A percentile compares a stretch with the other conserved stretches of the same genome.
These are phyloP conservation scores for Parotocinclus haroldoi DNA, from an alignment of 2,797 vertebrate species.

Conservation along the genomic window DNA sequence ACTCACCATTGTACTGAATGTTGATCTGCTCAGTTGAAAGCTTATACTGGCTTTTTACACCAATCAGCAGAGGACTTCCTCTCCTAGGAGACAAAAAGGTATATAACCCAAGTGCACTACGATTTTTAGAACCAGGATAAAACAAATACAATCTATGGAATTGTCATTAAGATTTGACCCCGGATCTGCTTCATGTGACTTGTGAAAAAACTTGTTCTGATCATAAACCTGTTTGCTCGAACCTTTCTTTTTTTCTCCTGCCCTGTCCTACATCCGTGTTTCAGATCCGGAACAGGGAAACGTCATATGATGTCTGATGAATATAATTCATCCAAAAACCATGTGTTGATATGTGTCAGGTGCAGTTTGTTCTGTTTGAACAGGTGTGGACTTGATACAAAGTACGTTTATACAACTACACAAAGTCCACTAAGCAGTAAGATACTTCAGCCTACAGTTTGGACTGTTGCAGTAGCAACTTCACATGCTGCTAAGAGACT, in stretches of 20 bases:
- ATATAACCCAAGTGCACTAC: too few relatives aligned
- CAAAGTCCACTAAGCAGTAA: constrained; percentile 3
- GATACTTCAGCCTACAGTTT: too few relatives aligned
- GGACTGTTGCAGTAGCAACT: too few relatives aligned
- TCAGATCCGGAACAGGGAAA: constrained; percentile 4
- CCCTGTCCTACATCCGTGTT: constrained; percentile 22
- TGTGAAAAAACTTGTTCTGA: too few relatives aligned
- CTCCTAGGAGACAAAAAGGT: constrained; percentile 67
- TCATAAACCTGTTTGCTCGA: too few relatives aligned
- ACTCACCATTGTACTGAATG: constrained; percentile 87
- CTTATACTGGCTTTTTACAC: constrained; percentile 86
- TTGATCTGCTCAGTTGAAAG: constrained; percentile 87
- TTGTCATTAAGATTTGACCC: too few relatives aligned
- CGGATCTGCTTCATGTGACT: too few relatives aligned
- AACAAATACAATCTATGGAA: too few relatives aligned
- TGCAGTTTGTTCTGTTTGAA: constrained; percentile 16
- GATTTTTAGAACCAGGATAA: too few relatives aligned
- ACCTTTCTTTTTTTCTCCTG: not conserved
- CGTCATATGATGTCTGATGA: not conserved
- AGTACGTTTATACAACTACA: not conserved
- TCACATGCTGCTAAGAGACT: not conserved
- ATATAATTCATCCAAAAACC: not conserved
- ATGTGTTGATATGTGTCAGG: constrained; percentile 6
- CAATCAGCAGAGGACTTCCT: constrained; percentile 93
- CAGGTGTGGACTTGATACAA: constrained; percentile 11